A percentile compares a stretch with the other conserved stretches of the same genome.
phyloP scores from a whole-genome alignment of 2,888 invertebrate species.

The Lordiphosa fenestrarum region DNA sequence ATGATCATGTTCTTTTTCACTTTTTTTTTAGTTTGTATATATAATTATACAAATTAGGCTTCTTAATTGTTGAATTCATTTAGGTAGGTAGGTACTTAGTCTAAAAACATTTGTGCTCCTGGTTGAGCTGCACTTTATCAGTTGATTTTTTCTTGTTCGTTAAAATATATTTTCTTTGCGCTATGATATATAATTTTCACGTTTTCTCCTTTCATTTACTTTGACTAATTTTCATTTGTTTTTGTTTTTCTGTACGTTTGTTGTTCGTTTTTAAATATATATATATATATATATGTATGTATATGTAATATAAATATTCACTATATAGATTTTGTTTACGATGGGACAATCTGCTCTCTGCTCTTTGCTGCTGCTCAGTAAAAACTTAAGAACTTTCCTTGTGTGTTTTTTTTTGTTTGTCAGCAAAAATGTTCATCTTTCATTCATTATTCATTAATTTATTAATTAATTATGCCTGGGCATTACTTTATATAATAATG shows the following conservation, averaged over 20 bases:
- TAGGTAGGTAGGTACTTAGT: constrained; percentile 74
- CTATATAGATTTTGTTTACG: constrained; percentile 70
- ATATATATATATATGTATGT: constrained; percentile 39
- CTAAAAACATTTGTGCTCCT: constrained; percentile 61
- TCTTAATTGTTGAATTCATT: constrained; percentile 44
- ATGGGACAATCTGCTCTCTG: constrained; percentile 67
- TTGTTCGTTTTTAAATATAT: constrained; percentile 28
- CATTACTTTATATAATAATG: constrained; percentile 8
- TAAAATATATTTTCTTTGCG: constrained; percentile 52
- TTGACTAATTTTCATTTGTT: constrained; percentile 55
- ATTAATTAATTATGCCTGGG: constrained; percentile 44
- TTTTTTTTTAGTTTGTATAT: constrained; percentile 17
- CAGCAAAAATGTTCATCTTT: constrained; percentile 63
- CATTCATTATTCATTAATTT: constrained; percentile 18
- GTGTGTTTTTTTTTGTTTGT: constrained; percentile 24
- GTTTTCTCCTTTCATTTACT: constrained; percentile 16
- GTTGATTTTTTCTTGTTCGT: constrained; percentile 53
- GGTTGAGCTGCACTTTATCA: constrained; percentile 60
- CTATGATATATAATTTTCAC: constrained; percentile 33
- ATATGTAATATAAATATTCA: constrained; percentile 61
- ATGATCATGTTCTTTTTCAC: constrained; percentile 27
- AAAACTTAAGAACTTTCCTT: constrained; percentile 60
- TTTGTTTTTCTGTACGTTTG: constrained; percentile 19
- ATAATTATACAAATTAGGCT: constrained; percentile 38
- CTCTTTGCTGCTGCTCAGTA: constrained; percentile 51